Conservation (phyloP, 2,797 vertebrate genomes). For the Bradypus variegatus region DNA sequence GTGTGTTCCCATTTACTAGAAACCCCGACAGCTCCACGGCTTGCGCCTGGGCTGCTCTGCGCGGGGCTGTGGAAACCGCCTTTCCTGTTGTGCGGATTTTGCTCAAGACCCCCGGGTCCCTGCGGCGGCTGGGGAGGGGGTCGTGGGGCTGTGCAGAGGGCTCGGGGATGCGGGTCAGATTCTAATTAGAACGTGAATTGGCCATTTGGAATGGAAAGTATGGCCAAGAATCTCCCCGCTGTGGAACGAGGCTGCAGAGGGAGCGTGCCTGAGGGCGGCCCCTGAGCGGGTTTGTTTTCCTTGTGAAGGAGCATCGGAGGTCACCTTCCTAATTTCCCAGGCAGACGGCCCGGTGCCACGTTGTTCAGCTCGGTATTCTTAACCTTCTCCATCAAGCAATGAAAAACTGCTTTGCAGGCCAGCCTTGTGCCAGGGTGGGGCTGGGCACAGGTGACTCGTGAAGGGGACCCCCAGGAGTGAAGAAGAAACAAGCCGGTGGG, state of each 20-base stretch:
- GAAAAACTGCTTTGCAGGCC: background rate
- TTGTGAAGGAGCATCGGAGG: background rate
- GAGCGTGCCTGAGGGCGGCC: background rate
- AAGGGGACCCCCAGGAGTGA: background rate
- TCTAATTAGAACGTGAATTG: slow-evolving; percentile 31
- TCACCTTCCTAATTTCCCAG: background rate
- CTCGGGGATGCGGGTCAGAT: slow-evolving; percentile 17
- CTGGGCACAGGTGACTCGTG: background rate
- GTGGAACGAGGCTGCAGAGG: slow-evolving; percentile 5
- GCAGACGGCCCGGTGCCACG: background rate
- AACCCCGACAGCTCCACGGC: background rate
- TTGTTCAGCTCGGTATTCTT: background rate
- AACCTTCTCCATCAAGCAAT: background rate
- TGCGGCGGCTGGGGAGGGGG: background rate
- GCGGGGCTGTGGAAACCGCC: too few species aligned
- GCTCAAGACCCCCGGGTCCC: background rate
- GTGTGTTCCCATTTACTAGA: background rate
- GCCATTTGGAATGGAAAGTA: slow-evolving; percentile 1
- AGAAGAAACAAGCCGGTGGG: background rate
- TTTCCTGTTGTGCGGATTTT: too few species aligned
- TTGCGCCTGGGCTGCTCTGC: background rate
- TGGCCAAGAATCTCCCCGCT: slow-evolving; percentile 18
- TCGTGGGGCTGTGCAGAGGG: background rate
- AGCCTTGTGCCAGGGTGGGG: background rate
- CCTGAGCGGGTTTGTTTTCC: background rate